Conservation (phyloP, 2,888 invertebrate species). For the Orthosia gothica region DNA sequence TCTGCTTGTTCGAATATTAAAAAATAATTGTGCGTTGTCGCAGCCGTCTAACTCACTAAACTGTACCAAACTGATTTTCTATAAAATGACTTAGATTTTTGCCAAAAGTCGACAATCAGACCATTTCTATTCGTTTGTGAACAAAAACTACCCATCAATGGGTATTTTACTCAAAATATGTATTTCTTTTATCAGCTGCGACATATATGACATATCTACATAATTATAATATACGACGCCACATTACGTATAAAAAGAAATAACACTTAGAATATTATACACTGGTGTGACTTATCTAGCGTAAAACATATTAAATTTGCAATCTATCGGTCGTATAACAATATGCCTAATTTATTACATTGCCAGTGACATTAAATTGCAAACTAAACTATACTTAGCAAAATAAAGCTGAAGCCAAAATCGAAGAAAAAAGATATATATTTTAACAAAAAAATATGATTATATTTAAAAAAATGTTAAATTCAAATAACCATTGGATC, state of each 20-base stretch:
- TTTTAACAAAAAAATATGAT: conserved; percentile 63
- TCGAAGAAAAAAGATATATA: conserved; percentile 73
- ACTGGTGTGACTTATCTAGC: conserved; percentile 73
- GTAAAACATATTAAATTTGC: conserved; percentile 68
- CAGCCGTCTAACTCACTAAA: conserved; percentile 47
- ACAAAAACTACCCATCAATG: conserved; percentile 23
- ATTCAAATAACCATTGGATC: conserved; percentile 80
- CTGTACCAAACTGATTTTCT: conserved; percentile 47
- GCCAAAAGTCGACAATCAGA: conserved; percentile 33
- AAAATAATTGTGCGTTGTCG: conserved; percentile 67
- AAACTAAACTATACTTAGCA: conserved; percentile 75
- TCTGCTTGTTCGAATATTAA: conserved; percentile 63
- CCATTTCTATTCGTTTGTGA: conserved; percentile 20
- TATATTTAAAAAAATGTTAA: conserved; percentile 49
- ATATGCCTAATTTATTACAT: conserved; percentile 71
- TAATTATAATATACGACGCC: conserved; percentile 59
- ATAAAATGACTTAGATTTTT: conserved; percentile 63
- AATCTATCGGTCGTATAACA: conserved; percentile 69
- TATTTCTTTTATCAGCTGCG: conserved; percentile 50
- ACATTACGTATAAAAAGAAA: conserved; percentile 73
- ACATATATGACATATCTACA: conserved; percentile 66
- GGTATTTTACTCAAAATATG: conserved; percentile 17
- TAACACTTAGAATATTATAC: conserved; percentile 77
- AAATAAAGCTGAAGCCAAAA: conserved; percentile 86
- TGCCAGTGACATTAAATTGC: conserved; percentile 71